Base-by-base conservation (phyloP, 1,140 invertebrate species). In the Aricia agestis region DNA sequence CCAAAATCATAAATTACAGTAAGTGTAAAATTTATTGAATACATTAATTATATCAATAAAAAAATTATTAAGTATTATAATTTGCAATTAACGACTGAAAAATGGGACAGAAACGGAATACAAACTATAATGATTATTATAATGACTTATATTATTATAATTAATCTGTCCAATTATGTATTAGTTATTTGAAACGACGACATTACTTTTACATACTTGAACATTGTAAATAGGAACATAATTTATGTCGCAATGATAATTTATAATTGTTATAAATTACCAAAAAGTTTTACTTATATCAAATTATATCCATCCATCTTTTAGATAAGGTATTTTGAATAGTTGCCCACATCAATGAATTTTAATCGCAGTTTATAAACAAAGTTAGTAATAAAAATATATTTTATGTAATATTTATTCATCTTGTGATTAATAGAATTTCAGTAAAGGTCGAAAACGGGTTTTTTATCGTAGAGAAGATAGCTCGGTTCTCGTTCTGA, bases 31-130 rank as follows among this genome's bases (percentile, higher is more conserved):
- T n/a, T n/a, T n/a, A n/a, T n/a, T n/a, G n/a, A n/a, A n/a, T n/a
- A n/a, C n/a, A n/a, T n/a, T n/a, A n/a, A n/a, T n/a, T n/a, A n/a
- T 25, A 25, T 25, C 25, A 25, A 25, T 25, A 25, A 36, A 36
- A 2, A 7, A 36, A 36, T 6, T 7, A n/a, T n/a, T n/a, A n/a
- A n/a, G n/a, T 87, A 82, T 87, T 90, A 85, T 76, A 84, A 36
- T 36, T 82, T 86, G 85, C 85, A 81, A 86, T 76, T 74, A 71
- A 72, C 72, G 76, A 52, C 45, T 73, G 41, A 7, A 52, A 67
- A 13, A 67, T 67, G 11, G 45, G 9, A 13, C 10, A 52, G 9
- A 52, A 52, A 1, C 45, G 9, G 11, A 52, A 52, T 15, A 13
- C 4, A 52, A 52, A 52, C 10, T 13, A 15, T 1, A 52, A 13